A percentile compares a stretch with the other conserved stretches of the same genome.
phyloP scores from a whole-genome alignment of 2,797 vertebrate genomes.

The Gallinago stenura region DNA sequence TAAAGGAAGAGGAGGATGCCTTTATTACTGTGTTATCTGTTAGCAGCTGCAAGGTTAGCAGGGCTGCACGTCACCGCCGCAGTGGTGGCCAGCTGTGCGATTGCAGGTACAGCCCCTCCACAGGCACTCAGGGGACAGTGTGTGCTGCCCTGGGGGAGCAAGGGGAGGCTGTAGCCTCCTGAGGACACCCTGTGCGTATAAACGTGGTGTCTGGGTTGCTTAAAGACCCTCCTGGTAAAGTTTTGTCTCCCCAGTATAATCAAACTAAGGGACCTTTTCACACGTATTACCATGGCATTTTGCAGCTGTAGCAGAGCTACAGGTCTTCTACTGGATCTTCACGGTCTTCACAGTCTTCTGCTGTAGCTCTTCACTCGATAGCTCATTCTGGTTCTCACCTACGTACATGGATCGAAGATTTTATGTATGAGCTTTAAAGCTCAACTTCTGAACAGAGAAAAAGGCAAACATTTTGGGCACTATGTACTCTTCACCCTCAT shows the following conservation, averaged over 20 bases:
- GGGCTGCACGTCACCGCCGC: not conserved
- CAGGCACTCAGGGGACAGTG: rapidly evolving
- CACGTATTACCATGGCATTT: not conserved
- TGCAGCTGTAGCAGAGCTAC: not conserved
- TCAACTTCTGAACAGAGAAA: not conserved
- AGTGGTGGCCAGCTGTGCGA: not conserved
- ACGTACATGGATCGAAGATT: not conserved
- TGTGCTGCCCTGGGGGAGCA: not conserved
- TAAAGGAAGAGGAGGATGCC: not conserved
- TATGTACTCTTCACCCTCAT: not conserved
- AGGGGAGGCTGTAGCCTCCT: not conserved
- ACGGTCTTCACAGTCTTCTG: not conserved
- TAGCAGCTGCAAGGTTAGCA: not conserved
- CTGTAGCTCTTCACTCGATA: not conserved
- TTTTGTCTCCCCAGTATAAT: not conserved
- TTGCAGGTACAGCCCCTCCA: rapidly evolving
- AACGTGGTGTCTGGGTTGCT: not conserved
- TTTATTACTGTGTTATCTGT: not conserved
- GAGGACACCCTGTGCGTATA: not conserved
- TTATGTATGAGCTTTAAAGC: not conserved
- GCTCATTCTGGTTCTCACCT: not conserved
- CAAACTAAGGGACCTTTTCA: not conserved
- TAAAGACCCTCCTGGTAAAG: not conserved
- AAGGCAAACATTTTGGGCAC: not conserved
- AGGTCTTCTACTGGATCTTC: not conserved